Evolutionary conservation across 2,888 invertebrate genomes (phyloP).

Genomic region (Colletes collaris): DNA sequence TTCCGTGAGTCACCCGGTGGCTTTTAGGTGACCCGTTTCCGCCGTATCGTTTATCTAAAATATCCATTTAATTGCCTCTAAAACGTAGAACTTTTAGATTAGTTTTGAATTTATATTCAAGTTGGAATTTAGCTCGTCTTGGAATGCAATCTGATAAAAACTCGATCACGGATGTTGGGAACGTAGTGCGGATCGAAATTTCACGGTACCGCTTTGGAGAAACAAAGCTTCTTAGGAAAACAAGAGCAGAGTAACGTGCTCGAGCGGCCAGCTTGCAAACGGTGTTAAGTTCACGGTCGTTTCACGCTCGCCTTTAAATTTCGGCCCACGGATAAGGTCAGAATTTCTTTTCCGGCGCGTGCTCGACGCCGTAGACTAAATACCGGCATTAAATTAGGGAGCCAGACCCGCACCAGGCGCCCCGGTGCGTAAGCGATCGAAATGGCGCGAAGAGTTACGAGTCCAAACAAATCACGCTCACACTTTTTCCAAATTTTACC

Average conservation of each 20-base stretch:
- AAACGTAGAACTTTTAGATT: too few species aligned
- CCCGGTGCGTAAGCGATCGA: slow-evolving; percentile 37
- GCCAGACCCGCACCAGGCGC: slow-evolving; percentile 34
- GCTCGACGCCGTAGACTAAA: slow-evolving; percentile 56
- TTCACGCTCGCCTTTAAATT: slow-evolving; percentile 24
- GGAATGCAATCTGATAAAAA: too few species aligned
- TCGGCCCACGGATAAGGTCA: slow-evolving; percentile 21
- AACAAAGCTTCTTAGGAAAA: neutral
- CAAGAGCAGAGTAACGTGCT: neutral
- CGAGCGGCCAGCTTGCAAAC: neutral
- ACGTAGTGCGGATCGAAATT: neutral
- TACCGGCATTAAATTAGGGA: slow-evolving; percentile 54
- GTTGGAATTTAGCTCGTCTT: neutral
- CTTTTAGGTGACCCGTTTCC: neutral
- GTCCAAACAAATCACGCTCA: neutral
- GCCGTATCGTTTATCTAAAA: neutral
- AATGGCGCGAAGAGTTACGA: slow-evolving; percentile 36
- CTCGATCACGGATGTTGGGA: too few species aligned
- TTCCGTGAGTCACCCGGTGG: slow-evolving; percentile 5
- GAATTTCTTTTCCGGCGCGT: slow-evolving; percentile 37
- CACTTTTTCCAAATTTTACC: too few species aligned
- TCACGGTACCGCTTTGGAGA: neutral
- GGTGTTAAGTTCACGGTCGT: neutral
- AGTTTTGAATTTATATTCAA: neutral
- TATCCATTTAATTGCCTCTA: too few species aligned